Evolutionary conservation across 2,797 vertebrate genomes (phyloP), one percentile per base, ranked within the genome.

Genomic region (Knipowitschia caucasica): DNA sequence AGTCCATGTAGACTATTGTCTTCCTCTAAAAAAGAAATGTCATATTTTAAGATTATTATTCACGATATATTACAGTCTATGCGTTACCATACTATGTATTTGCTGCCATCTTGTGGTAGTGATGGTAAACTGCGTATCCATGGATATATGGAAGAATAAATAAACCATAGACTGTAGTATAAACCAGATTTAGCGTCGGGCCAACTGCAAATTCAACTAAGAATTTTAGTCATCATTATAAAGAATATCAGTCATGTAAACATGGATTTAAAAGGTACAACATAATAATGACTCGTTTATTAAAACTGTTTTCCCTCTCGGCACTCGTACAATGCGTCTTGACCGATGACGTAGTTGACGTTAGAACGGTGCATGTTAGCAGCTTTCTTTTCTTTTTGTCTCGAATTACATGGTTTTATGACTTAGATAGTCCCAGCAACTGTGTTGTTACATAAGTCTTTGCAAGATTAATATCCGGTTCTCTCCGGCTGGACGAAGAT

Each of bases 401-500:
- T 3, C 31, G 10, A 23, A 53, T 1, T 75, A 70, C 46, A 84
- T 86, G 81, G 24, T 15, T 64, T 31, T 20, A 24, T 39, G 31
- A 58, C 34, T 23, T 8, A 77, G 62, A 75, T 81, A 82, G 52
- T 62, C 14, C 25, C 42, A n/a, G 5, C 54, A 45, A 3, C 18
- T 50, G 50, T 14, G 7, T 21, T 12, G 4, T 14, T 17, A 56
- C 26, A 39, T 23, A 64, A 59, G 15, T 7, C 11, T 47, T 24
- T 11, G n/a, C 62, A 17, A 33, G 14, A 25, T 47, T 8, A 30
- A 18, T 39, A 3, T 39, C 36, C 36, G 36, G 36, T 39, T 39
- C 21, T 56, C 61, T 51, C 54, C 58, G 26, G 27, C 30, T 53
- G 69, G 64, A 71, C 59, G 63, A 85, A 83, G 80, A 92, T 91